These are phyloP conservation scores for Cyrtonyx montezumae DNA, from an alignment of 2,113 vertebrate genomes.

Conservation along the genomic window DNA sequence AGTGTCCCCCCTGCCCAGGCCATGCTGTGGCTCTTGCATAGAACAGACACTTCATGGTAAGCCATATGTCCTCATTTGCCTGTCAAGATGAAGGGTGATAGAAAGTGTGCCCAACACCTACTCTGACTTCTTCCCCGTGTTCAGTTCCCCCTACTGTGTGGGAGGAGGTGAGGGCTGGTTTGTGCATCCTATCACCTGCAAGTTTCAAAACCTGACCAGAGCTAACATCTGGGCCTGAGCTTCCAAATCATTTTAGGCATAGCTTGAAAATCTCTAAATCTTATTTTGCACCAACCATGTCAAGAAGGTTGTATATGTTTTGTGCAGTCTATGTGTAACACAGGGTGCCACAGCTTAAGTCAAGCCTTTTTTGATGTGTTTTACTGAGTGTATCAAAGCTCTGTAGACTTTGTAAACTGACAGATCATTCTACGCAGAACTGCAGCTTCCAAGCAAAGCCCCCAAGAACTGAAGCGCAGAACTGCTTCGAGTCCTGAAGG, in stretches of 20 bases:
- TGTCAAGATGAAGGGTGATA: not conserved
- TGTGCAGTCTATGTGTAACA: not conserved
- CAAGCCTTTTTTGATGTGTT: not conserved
- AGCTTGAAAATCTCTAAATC: not conserved
- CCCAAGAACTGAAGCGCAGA: not conserved
- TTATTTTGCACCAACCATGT: not conserved
- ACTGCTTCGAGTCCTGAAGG: conserved; percentile 11
- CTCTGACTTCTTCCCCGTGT: not conserved
- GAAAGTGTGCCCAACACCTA: not conserved
- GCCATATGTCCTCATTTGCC: not conserved
- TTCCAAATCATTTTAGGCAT: not conserved
- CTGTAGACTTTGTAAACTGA: not conserved
- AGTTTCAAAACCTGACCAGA: not conserved
- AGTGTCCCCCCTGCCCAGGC: not conserved
- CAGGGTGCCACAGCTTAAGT: not conserved
- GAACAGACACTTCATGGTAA: not conserved
- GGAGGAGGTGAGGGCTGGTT: not conserved
- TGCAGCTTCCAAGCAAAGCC: not conserved
- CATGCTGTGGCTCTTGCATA: not conserved
- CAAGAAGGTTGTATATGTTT: not conserved
- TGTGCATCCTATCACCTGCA: not conserved
- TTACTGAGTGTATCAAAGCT: not conserved
- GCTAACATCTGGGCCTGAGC: not conserved
- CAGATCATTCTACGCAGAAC: not conserved
- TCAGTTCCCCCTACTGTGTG: not conserved